phyloP scores from a whole-genome alignment of 2,888 invertebrate genomes.

The Cantharis lateralis region DNA sequence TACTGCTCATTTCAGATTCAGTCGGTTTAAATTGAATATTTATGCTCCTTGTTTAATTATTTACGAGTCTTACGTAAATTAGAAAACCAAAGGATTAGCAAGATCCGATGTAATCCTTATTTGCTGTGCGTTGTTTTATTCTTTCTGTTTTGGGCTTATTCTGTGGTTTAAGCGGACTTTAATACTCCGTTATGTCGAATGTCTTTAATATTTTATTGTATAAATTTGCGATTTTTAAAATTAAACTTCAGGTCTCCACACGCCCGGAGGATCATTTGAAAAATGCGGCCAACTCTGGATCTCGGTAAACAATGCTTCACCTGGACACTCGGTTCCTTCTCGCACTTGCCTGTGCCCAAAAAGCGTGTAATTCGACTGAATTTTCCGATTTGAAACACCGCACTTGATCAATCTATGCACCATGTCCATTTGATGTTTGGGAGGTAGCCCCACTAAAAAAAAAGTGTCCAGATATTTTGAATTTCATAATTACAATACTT shows the following conservation, averaged over 20 bases:
- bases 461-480: too few species aligned
- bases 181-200: neutral
- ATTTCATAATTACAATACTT: too few species aligned
- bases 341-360: slow-evolving; percentile 69
- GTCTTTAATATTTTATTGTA: neutral
- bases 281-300: slow-evolving; percentile 68
- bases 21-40: slow-evolving; percentile 2
- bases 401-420: slow-evolving; percentile 64
- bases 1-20: neutral
- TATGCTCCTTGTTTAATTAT: neutral
- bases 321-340: slow-evolving; percentile 70
- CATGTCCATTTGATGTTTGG: slow-evolving; percentile 62
- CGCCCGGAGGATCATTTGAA: slow-evolving; percentile 19
- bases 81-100: neutral
- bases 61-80: slow-evolving; percentile 3
- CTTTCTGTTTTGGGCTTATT: neutral
- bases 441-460: slow-evolving; percentile 63
- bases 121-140: neutral
- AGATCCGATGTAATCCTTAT: neutral
- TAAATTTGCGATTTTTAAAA: neutral
- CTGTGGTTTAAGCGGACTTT: neutral
- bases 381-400: slow-evolving; percentile 66
- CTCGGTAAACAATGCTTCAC: slow-evolving; percentile 62
- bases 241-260: slow-evolving; percentile 5
- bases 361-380: slow-evolving; percentile 63